These are phyloP conservation scores for Diarsia rubi DNA, from an alignment of 2,888 invertebrate genomes.

Conservation along the genomic window DNA sequence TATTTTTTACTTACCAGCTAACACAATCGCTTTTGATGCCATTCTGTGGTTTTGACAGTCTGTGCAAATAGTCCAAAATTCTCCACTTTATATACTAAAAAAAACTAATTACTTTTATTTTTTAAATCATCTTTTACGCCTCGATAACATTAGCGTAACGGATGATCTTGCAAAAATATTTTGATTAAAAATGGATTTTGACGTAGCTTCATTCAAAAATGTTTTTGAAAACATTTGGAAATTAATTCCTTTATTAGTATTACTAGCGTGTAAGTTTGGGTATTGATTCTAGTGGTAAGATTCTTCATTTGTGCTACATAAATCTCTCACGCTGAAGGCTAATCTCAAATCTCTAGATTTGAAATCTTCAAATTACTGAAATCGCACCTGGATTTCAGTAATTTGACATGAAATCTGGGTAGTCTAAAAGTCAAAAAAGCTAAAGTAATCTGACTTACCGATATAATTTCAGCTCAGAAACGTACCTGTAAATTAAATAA, in stretches of 20 bases:
- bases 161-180: slow-evolving; percentile 14
- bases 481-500: slow-evolving; percentile 34
- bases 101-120: slow-evolving; percentile 38
- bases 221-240: slow-evolving; percentile 43
- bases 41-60: slow-evolving; percentile 61
- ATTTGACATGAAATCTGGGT: too few relatives aligned
- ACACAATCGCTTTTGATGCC: slow-evolving; percentile 63
- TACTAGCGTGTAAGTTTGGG: background rate
- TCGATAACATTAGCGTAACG: slow-evolving; percentile 1
- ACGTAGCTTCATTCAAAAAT: slow-evolving; percentile 42
- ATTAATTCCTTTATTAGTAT: slow-evolving; percentile 32
- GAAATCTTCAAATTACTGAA: too few relatives aligned
- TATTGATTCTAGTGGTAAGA: background rate
- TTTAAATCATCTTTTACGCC: slow-evolving; percentile 37
- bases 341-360: too few relatives aligned
- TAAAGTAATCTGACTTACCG: slow-evolving; percentile 15
- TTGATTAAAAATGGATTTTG: background rate
- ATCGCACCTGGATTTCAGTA: too few relatives aligned
- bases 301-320: too few relatives aligned
- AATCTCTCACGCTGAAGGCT: too few relatives aligned
- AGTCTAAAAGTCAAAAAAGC: background rate
- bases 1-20: slow-evolving; percentile 70
- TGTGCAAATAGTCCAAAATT: slow-evolving; percentile 32
- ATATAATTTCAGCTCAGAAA: background rate
- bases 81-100: slow-evolving; percentile 56